A percentile compares a stretch with the other conserved stretches of the same genome.
These are phyloP conservation scores for Pegoplata infirma DNA, from an alignment of 2,888 invertebrate species.

Conservation along the genomic window DNA sequence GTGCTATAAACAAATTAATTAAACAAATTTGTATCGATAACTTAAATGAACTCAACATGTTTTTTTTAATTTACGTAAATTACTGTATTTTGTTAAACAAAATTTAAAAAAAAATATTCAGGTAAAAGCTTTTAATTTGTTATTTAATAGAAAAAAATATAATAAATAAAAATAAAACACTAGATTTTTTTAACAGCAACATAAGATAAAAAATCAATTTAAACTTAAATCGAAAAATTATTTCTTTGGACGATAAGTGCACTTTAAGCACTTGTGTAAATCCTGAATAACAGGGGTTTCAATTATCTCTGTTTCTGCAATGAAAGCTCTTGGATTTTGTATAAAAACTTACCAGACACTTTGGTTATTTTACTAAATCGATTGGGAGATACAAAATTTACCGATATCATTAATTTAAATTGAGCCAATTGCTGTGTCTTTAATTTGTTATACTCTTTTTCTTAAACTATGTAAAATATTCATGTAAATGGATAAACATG, in stretches of 20 bases:
- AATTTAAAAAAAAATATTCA: neutral
- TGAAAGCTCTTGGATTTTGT: too few species aligned
- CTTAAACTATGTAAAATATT: neutral
- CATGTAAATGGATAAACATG: neutral
- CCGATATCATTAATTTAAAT: neutral
- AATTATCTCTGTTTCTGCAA: too few species aligned
- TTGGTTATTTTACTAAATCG: too few species aligned
- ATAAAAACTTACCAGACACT: neutral
- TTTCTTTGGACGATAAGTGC: neutral
- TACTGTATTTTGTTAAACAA: conserved; percentile 14
- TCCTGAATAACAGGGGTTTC: too few species aligned
- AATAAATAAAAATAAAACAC: neutral
- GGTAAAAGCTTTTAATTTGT: neutral
- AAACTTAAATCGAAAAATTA: neutral
- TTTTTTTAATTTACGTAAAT: conserved; percentile 46
- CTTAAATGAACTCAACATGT: conserved; percentile 58
- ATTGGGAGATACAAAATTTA: too few species aligned
- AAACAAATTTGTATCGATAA: conserved; percentile 60
- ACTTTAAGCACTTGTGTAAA: too few species aligned
- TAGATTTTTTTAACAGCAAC: neutral
- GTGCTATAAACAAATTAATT: conserved; percentile 60
- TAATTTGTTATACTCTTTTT: too few species aligned
- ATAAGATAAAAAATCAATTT: neutral
- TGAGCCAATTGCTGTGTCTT: too few species aligned
- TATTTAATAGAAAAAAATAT: neutral